Evolutionary conservation across 2,888 invertebrate species (phyloP), one percentile per base, ranked within the genome.

Genomic region (Tetramorium bicarinatum): DNA sequence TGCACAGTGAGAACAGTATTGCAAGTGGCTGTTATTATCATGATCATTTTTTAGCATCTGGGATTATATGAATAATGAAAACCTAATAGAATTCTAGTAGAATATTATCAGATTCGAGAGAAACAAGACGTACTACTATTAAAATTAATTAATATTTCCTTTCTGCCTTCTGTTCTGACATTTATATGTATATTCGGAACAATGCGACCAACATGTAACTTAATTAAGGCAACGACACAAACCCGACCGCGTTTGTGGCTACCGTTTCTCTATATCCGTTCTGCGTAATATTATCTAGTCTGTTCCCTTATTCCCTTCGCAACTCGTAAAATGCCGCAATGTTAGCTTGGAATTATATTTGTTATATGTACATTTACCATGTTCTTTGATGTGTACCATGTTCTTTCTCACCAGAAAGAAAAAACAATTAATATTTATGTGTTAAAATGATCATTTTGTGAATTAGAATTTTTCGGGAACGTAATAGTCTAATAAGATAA

Each of bases 191-290:
- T 91, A 88, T 91, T 88, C 87, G 87, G 92, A 93, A 93, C 93
- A 94, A 93, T 92, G 93, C 92, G 92, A 91, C 91, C 92, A 90
- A 92, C 92, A 92, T 93, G 94, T 95, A 95, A 95, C 94, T 95
- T 95, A 95, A 95, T 95, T 95, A 95, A 95, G 93, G 93, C 94
- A 95, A 95, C 94, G 94, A 94, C 93, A 93, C 94, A 92, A 90
- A 93, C 91, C 93, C 92, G 89, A 94, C 94, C 94, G 92, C 93
- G 91, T 93, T 93, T 94, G 94, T 85, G 94, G 94, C 90, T 89
- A 91, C 89, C 90, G 91, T 92, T 91, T 90, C 90, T 91, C 94
- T 93, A 93, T 93, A 94, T 93, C 90, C 91, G 91, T 85, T 85
- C 89, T 91, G 89, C 89, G 91, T 92, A 93, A 94, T 94, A 94